Evolutionary conservation across 2,797 vertebrate species (phyloP).

Genomic region (Leptoclinus maculatus): DNA sequence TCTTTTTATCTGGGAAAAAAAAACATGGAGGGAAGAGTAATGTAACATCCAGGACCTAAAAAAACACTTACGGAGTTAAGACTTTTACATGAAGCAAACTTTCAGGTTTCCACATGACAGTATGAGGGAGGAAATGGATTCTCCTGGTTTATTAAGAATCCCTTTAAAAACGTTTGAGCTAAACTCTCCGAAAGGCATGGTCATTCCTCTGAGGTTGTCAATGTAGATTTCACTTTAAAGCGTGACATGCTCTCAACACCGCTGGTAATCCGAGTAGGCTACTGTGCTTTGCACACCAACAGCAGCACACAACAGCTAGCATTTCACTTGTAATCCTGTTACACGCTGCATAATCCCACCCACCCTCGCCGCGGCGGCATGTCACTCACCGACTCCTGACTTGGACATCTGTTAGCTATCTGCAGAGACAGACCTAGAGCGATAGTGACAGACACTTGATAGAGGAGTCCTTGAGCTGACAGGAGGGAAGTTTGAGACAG

Average conservation of each 20-base stretch:
- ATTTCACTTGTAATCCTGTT: slow-evolving; percentile 74
- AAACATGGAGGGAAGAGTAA: neutral
- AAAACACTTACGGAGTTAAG: no score
- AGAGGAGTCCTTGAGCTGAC: slow-evolving; percentile 67
- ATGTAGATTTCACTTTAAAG: slow-evolving; percentile 28
- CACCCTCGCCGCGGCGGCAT: slow-evolving; percentile 31
- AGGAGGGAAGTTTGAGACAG: slow-evolving; percentile 55
- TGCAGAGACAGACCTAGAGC: slow-evolving; percentile 45
- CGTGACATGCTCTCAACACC: slow-evolving; percentile 9
- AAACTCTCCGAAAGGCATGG: neutral
- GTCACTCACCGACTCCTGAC: slow-evolving; percentile 60
- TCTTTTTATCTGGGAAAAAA: neutral
- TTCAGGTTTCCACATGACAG: neutral
- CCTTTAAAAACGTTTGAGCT: neutral
- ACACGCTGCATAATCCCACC: slow-evolving; percentile 66
- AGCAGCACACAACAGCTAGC: slow-evolving; percentile 27
- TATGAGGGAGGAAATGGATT: neutral
- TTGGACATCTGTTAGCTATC: slow-evolving; percentile 70
- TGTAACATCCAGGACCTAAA: neutral
- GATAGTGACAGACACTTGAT: slow-evolving; percentile 64
- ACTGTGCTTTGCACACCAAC: slow-evolving; percentile 23
- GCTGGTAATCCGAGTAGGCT: slow-evolving; percentile 42
- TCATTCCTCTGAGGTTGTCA: slow-evolving; percentile 36
- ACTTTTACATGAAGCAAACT: no score
- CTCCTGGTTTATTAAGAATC: slow-evolving; percentile 5